Base-by-base conservation (phyloP, 2,113 vertebrate genomes). In the Cebus imitator region DNA sequence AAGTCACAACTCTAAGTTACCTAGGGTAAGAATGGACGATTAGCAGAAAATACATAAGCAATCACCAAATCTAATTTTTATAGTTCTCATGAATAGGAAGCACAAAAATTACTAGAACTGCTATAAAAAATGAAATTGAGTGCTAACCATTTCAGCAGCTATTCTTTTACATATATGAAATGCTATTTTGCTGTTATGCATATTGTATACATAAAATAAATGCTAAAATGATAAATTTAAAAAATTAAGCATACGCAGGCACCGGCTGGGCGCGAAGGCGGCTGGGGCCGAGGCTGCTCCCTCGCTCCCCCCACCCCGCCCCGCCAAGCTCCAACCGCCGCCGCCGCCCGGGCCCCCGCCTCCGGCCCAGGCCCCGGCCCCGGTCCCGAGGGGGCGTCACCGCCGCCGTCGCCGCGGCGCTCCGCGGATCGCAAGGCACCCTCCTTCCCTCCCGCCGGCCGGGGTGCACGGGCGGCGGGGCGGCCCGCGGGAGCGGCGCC, bases 401-500 rank as follows among this genome's bases (percentile, higher is more conserved):
- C 93, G 84, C 92, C 95, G 83, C 88, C 79, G 45, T 30, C 85
- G 48, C 88, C 85, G 96, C 97, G 76, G 93, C 95, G 25, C 85
- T 40, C 88, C 85, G 96, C 97, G 76, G 93, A 93, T 87, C 80
- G 66, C 92, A 30, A 84, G 95, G 94, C 94, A 27, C 95, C 92
- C 92, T 96, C 96, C 85, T 87, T 91, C 57, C 96, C 93, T 97
- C 96, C 96, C 90, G 86, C 94, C 96, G 85, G 85, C 95, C 97
- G 95, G 97, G 97, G 97, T 93, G 96, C 95, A 94, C 95, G 95
- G 96, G 93, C 88, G 95, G 95, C 94, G 96, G 97, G 96, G 96
- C 90, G 94, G 97, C 97, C 97, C 93, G 94, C 96, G 93, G 97
- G 97, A 97, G 97, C 96, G 93, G 97, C 94, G 93, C 97, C 96